phyloP scores from a whole-genome alignment of 2,797 vertebrate species.

The Benthosema pterotum region DNA sequence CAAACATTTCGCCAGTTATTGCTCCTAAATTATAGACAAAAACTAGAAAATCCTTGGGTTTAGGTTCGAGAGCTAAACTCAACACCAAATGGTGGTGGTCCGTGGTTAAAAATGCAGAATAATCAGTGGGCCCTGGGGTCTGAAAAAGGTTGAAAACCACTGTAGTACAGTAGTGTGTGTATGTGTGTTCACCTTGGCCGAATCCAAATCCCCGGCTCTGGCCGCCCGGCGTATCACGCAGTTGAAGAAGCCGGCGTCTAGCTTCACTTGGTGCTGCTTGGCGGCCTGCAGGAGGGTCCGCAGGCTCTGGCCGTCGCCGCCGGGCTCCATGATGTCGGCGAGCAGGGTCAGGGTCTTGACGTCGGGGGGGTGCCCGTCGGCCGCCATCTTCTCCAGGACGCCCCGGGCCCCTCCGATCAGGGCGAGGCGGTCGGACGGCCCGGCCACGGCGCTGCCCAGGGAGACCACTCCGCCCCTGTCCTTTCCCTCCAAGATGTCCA shows the following conservation, averaged over 20 bases:
- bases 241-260: slow-evolving; percentile 90
- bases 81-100: no score
- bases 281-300: slow-evolving; percentile 77
- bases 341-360: slow-evolving; percentile 89
- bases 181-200: slow-evolving; percentile 84
- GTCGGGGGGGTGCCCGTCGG: slow-evolving; percentile 75
- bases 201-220: slow-evolving; percentile 82
- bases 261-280: slow-evolving; percentile 78
- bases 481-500: slow-evolving; percentile 77
- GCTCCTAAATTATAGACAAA: no score
- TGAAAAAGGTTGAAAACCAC: no score
- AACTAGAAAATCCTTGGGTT: no score
- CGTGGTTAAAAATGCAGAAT: no score
- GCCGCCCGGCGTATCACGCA: slow-evolving; percentile 84
- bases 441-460: slow-evolving; percentile 76
- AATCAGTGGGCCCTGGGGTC: no score
- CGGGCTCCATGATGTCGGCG: slow-evolving; percentile 82
- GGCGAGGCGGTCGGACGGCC: slow-evolving; percentile 79
- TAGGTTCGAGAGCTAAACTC: no score
- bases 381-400: slow-evolving; percentile 87
- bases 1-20: no score
- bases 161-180: no score
- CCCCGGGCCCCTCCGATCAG: slow-evolving; percentile 85
- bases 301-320: slow-evolving; percentile 69
- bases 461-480: slow-evolving; percentile 71